A percentile compares a stretch with the other conserved stretches of the same genome.
Conservation (phyloP, 1,140 invertebrate species). For the Lysiphlebus fabarum region DNA sequence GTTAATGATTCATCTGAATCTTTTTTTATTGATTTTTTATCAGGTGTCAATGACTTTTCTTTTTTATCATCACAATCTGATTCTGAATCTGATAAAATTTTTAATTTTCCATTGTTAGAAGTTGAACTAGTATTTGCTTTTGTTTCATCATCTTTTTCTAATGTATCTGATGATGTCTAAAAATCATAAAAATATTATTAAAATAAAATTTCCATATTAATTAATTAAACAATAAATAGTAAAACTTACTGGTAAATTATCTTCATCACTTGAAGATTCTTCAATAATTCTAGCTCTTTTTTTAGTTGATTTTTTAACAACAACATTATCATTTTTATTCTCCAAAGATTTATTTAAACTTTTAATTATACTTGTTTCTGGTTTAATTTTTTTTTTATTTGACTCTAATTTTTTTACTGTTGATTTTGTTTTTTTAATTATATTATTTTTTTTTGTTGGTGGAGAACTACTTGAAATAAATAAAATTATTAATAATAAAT, state of each 20-base stretch:
- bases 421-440: constrained; percentile 22
- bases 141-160: constrained; percentile 12
- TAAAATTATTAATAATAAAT: neutral
- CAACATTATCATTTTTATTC: constrained; percentile 16
- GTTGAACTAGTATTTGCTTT: too few relatives aligned
- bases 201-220: neutral
- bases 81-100: constrained; percentile 5
- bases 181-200: constrained; percentile 12
- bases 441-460: constrained; percentile 24
- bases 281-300: constrained; percentile 33
- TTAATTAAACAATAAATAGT: constrained; percentile 9
- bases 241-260: constrained; percentile 33
- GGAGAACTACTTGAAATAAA: constrained; percentile 23
- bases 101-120: neutral
- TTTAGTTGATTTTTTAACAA: constrained; percentile 22
- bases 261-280: constrained; percentile 42
- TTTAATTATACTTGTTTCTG: constrained; percentile 17
- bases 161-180: constrained; percentile 23
- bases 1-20: neutral
- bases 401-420: constrained; percentile 19
- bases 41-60: neutral
- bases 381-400: constrained; percentile 17
- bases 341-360: constrained; percentile 18
- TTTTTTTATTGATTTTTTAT: constrained; percentile 6
- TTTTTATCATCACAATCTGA: neutral